phyloP scores from a whole-genome alignment of 2,888 invertebrate genomes.

The Sepioteuthis lessoniana region DNA sequence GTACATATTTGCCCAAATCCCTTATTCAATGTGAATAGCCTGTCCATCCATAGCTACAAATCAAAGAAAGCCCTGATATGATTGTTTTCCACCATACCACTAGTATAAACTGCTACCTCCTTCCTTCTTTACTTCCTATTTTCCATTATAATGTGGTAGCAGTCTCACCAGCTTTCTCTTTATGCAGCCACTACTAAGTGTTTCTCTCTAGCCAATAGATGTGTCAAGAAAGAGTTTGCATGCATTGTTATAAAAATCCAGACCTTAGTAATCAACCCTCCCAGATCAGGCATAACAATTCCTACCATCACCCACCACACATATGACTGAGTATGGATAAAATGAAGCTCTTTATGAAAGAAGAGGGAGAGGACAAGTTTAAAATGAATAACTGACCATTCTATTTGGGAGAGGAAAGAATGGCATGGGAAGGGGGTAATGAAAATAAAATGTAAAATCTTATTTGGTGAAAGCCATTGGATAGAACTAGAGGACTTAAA shows the following conservation, averaged over 20 bases:
- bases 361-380: neutral
- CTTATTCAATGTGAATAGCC: neutral
- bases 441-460: neutral
- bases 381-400: conserved; percentile 33
- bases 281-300: neutral
- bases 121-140: neutral
- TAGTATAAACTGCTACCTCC: neutral
- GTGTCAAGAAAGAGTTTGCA: conserved; percentile 33
- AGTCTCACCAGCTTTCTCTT: neutral
- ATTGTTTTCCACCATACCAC: conserved; percentile 6
- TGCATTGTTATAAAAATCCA: conserved; percentile 23
- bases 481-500: neutral
- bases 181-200: neutral
- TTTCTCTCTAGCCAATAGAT: conserved; percentile 33
- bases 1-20: neutral
- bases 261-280: conserved; percentile 21
- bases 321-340: neutral
- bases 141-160: neutral
- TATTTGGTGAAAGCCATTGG: neutral
- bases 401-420: neutral
- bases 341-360: neutral
- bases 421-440: neutral
- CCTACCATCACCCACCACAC: neutral
- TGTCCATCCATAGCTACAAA: conserved; percentile 12
- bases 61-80: neutral